Evolutionary conservation across 2,113 vertebrate genomes (phyloP).

Genomic region (Fregetta grallaria): DNA sequence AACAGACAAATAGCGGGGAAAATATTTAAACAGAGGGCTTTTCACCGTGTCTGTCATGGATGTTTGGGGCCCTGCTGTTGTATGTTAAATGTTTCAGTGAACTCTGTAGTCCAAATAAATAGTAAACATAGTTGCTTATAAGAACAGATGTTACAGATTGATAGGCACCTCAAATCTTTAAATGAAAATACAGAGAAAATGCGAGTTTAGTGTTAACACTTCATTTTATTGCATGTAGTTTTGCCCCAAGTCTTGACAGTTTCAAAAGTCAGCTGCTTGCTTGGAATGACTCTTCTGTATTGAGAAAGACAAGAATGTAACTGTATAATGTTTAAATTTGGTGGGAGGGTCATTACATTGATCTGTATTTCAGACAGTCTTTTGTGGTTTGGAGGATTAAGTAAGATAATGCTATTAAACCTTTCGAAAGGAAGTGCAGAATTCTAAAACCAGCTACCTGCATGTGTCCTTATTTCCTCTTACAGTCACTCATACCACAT

Average conservation of each 20-base stretch:
- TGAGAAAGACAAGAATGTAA: neutral
- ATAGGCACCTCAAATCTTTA: neutral
- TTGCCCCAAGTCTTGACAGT: neutral
- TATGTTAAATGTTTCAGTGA: slow-evolving; percentile 18
- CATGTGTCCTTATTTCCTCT: neutral
- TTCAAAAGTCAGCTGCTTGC: neutral
- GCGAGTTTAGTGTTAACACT: neutral
- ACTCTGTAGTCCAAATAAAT: neutral
- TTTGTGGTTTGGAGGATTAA: neutral
- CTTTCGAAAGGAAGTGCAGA: slow-evolving; percentile 4
- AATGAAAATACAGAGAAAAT: neutral
- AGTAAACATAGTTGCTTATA: slow-evolving; percentile 5
- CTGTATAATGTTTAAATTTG: neutral
- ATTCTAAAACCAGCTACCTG: neutral
- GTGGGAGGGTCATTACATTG: neutral
- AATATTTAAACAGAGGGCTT: neutral
- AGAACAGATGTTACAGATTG: neutral
- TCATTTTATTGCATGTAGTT: neutral
- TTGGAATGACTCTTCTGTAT: neutral
- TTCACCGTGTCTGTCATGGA: neutral
- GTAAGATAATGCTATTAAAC: slow-evolving; percentile 34
- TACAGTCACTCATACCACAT: accelerated
- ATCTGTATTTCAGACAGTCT: neutral
- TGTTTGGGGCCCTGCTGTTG: neutral
- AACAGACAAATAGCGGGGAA: slow-evolving; percentile 33